Conservation (phyloP, 2,797 vertebrate genomes). For the Aldrovandia affinis region DNA sequence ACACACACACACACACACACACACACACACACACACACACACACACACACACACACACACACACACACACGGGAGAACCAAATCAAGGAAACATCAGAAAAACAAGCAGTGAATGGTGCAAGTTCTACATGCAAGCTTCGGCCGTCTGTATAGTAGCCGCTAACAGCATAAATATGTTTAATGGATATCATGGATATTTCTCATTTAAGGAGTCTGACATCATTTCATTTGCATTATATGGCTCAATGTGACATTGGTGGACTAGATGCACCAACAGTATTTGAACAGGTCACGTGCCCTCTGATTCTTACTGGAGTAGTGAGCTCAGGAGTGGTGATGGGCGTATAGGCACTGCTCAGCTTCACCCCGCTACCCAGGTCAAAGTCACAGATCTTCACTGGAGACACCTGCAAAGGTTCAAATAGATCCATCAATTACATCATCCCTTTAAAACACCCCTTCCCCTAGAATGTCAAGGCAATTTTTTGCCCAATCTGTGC, state of each 20-base stretch:
- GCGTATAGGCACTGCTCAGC: conserved; percentile 91
- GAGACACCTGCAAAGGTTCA: conserved; percentile 79
- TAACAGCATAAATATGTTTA: background rate
- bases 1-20: background rate
- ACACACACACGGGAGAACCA: background rate
- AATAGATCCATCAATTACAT: background rate
- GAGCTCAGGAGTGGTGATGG: conserved; percentile 94
- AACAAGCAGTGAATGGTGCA: background rate
- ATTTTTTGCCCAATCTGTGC: background rate
- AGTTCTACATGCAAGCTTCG: background rate
- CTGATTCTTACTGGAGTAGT: conserved; percentile 85
- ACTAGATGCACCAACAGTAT: background rate
- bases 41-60: background rate
- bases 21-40: background rate
- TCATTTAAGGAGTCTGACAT: background rate
- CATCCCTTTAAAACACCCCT: background rate
- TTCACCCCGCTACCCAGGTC: conserved; percentile 95
- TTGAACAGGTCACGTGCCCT: background rate
- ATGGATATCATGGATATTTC: background rate
- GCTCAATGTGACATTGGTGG: background rate
- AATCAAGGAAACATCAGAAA: too few species aligned
- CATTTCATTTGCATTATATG: background rate
- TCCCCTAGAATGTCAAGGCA: too few species aligned
- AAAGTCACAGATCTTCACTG: conserved; percentile 98
- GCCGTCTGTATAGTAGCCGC: background rate